phyloP scores from a whole-genome alignment of 23 tunicate species.

The Oikopleura vanhoeffeni region DNA sequence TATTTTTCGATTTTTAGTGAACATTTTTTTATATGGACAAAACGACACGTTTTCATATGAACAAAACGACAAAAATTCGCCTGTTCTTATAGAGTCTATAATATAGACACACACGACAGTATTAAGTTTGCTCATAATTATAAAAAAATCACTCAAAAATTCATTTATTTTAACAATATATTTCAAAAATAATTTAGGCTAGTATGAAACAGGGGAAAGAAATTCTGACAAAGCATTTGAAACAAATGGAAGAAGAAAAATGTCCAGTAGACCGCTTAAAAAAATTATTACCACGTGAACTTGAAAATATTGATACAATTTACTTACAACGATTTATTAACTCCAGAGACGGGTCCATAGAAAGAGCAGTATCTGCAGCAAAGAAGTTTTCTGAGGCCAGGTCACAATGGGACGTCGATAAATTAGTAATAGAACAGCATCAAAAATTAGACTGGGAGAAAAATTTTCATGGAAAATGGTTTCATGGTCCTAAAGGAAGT shows the following conservation, averaged over 20 bases:
- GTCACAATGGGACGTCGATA: background rate
- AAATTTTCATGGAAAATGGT: slow-evolving; percentile 10
- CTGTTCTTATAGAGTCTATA: too few relatives aligned
- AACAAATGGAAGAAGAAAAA: slow-evolving; percentile 5
- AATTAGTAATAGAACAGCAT: background rate
- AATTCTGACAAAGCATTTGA: slow-evolving; percentile 1
- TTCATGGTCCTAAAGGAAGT: too few relatives aligned
- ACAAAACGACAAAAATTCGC: too few relatives aligned
- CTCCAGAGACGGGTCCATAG: background rate
- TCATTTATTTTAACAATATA: too few relatives aligned
- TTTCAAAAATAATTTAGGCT: too few relatives aligned
- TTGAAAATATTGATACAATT: background rate
- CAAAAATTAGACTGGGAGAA: background rate
- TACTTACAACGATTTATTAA: background rate
- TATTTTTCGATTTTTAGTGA: too few relatives aligned
- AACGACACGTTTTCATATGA: too few relatives aligned
- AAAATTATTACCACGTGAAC: background rate
- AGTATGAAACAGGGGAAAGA: slow-evolving; percentile 14
- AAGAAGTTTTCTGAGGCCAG: background rate
- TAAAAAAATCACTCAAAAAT: too few relatives aligned
- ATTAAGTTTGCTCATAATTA: too few relatives aligned
- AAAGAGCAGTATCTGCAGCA: background rate
- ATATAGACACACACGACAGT: too few relatives aligned
- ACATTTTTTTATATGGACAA: too few relatives aligned
- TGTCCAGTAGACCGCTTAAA: background rate